Conservation (phyloP, 2,797 vertebrate genomes). For the Myripristis jacobus region DNA sequence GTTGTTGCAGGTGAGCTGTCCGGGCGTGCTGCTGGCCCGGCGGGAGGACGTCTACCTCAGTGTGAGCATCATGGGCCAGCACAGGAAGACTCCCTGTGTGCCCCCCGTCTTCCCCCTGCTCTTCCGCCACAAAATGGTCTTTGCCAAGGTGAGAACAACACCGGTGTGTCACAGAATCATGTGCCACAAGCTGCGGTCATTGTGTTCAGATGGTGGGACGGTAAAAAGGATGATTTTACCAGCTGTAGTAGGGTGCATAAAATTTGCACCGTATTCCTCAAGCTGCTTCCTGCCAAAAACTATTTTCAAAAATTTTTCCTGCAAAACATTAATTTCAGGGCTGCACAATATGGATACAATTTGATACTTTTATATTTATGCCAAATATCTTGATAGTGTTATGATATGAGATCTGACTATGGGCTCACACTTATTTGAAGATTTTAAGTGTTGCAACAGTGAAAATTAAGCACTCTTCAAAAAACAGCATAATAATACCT, state of each 20-base stretch:
- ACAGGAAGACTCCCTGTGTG: slow-evolving; percentile 87
- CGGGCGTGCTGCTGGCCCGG: slow-evolving; percentile 85
- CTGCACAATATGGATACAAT: too few species aligned
- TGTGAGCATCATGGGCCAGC: slow-evolving; percentile 91
- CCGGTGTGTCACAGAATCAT: neutral
- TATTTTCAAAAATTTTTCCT: neutral
- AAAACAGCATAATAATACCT: too few species aligned
- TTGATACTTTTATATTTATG: too few species aligned
- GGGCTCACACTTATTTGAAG: too few species aligned
- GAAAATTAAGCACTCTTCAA: too few species aligned
- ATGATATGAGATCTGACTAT: too few species aligned
- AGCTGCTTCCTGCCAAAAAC: neutral
- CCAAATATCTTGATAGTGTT: too few species aligned
- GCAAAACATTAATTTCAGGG: too few species aligned
- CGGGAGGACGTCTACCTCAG: slow-evolving; percentile 89
- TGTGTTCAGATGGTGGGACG: neutral
- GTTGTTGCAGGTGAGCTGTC: slow-evolving; percentile 89
- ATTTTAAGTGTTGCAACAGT: too few species aligned
- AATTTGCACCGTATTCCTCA: neutral
- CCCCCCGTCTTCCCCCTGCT: slow-evolving; percentile 88
- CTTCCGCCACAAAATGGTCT: slow-evolving; percentile 90
- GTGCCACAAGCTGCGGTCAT: neutral
- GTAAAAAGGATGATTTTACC: neutral
- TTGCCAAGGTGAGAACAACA: slow-evolving; percentile 88
- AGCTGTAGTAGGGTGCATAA: neutral